Percentiles rank a stretch among this genome's conserved stretches.
phyloP scores from a whole-genome alignment of 2,113 vertebrate genomes.

The Macquaria ambigua region DNA sequence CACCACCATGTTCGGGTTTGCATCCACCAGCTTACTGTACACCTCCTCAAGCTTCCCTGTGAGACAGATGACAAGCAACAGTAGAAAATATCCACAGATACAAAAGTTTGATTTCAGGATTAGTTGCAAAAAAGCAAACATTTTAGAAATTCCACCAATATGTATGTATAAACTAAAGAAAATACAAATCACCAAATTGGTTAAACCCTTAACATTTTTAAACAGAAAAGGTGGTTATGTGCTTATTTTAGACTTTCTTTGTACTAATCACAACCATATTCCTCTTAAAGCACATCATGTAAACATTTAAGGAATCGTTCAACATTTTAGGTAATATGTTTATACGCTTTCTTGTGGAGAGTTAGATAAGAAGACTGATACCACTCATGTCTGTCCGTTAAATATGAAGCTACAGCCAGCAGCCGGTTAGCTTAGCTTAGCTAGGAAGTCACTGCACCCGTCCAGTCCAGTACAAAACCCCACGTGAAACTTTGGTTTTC shows the following conservation, averaged over 20 bases:
- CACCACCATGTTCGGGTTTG: constrained; percentile 90
- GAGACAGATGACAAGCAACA: constrained; percentile 14
- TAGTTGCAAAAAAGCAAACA: background rate
- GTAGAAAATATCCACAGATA: background rate
- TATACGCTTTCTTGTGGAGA: no score
- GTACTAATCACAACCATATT: background rate
- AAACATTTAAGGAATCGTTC: no score
- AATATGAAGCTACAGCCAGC: no score
- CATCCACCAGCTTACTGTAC: constrained; percentile 84
- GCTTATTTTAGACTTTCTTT: background rate
- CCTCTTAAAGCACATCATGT: no score
- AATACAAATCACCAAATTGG: background rate
- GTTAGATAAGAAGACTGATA: no score
- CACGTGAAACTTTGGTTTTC: no score
- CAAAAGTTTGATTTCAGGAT: background rate
- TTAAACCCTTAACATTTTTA: no score
- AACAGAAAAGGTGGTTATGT: background rate
- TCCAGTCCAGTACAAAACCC: background rate
- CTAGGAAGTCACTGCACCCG: no score
- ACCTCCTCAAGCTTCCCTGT: constrained; percentile 90
- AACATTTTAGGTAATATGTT: no score
- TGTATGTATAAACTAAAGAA: background rate
- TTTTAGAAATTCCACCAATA: background rate
- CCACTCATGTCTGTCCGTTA: background rate
- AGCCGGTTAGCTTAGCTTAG: background rate